Conservation (phyloP, 2,888 invertebrate species). For the Drosophila siamana region DNA sequence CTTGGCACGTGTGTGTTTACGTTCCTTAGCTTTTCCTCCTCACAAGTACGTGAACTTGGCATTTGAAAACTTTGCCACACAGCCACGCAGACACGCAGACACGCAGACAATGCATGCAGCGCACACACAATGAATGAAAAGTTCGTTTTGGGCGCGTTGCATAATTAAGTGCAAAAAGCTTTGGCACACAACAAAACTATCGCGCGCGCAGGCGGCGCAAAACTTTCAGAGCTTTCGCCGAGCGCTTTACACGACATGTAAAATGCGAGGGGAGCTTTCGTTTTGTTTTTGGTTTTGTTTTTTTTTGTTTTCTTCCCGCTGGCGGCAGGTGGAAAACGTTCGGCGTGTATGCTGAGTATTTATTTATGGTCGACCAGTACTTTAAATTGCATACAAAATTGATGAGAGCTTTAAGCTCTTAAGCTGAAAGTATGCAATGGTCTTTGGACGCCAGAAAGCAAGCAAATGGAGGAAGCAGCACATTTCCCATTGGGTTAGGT, state of each 20-base stretch:
- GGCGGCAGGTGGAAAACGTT: too few relatives aligned
- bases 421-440: constrained; percentile 38
- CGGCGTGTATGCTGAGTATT: too few relatives aligned
- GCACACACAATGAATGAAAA: constrained; percentile 48
- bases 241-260: not conserved
- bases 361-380: constrained; percentile 43
- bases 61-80: constrained; percentile 20
- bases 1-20: constrained; percentile 4
- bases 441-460: constrained; percentile 14
- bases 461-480: not conserved
- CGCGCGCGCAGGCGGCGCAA: not conserved
- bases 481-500: constrained; percentile 24
- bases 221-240: constrained; percentile 20
- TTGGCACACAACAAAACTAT: constrained; percentile 32
- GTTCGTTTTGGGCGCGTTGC: constrained; percentile 44
- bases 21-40: constrained; percentile 16
- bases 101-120: not conserved
- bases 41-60: constrained; percentile 26
- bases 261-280: constrained; percentile 38
- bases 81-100: not conserved
- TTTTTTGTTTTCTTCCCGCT: not conserved
- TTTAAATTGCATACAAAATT: constrained; percentile 58
- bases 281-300: constrained; percentile 19
- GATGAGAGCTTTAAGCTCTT: constrained; percentile 54
- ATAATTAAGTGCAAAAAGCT: constrained; percentile 62